These are phyloP conservation scores for Scyliorhinus canicula DNA, from an alignment of 2,797 vertebrate species.

Conservation along the genomic window DNA sequence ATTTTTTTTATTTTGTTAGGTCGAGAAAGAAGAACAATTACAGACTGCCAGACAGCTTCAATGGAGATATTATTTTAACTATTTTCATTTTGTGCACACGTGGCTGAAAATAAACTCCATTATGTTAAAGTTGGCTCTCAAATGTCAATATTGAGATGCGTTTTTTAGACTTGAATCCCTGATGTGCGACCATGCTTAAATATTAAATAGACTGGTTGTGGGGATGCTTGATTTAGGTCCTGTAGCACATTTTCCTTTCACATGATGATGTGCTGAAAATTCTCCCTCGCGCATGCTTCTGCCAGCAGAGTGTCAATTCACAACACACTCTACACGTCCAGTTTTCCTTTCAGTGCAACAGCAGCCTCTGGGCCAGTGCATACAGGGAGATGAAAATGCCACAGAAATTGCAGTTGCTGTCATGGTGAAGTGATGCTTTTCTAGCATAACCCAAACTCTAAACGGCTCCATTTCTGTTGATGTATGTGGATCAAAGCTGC, in stretches of 20 bases:
- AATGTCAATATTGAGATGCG: neutral
- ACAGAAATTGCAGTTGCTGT: neutral
- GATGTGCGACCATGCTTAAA: neutral
- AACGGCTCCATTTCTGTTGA: neutral
- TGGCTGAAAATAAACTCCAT: neutral
- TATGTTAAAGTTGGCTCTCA: neutral
- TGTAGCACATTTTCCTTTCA: neutral
- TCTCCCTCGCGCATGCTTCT: neutral
- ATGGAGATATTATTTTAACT: neutral
- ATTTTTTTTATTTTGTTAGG: conserved; percentile 5
- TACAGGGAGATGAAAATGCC: neutral
- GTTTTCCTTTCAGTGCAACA: neutral
- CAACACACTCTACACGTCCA: neutral
- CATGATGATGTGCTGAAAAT: neutral
- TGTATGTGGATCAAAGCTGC: neutral
- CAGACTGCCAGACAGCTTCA: neutral
- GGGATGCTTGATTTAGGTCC: neutral
- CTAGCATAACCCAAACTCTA: neutral
- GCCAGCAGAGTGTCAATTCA: neutral
- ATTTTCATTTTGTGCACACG: neutral
- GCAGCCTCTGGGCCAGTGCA: neutral
- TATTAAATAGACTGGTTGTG: neutral
- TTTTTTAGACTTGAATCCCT: neutral
- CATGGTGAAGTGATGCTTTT: neutral
- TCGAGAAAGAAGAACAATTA: neutral